Base-by-base conservation (phyloP, 2,113 vertebrate species). In the Hemiprocne comata region DNA sequence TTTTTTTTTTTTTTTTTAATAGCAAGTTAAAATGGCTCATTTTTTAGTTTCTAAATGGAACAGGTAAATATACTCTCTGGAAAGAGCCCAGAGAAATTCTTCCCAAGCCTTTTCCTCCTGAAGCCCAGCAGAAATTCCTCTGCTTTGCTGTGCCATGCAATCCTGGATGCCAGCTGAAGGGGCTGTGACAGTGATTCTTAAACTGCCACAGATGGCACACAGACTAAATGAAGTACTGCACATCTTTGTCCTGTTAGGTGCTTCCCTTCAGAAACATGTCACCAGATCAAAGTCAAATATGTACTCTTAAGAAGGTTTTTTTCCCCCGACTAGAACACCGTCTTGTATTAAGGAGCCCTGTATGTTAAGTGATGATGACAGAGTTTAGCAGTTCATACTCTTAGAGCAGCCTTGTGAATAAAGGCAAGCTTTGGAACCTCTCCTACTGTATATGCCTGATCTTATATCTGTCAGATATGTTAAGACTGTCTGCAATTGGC, bases 301-400 rank as follows among this genome's bases (percentile, higher is more conserved):
- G 83, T 90, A 40, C 69, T 83, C 76, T 65, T 75, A 84, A 81
- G 85, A 24, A 75, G 88, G 65, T 3, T 24, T 38, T 44, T 51
- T 57, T 7, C 2, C 40, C 46, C 61, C 4, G 12, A 89, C 77
- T 18, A 78, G 88, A 96, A 86, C 93, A 96, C 87, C 28, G 0
- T 57, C 60, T 69, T 17, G 0, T 44, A 61, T 94, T 95, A 95
- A 92, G 90, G 76, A 87, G 72, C 48, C 3, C 79, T 86, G 82
- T 46, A 92, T 93, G 85, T 93, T 96, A 94, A 97, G 90, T 62
- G 64, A 92, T 78, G 92, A 57, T 96, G 93, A 95, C 85, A 96
- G 93, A 92, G 90, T 95, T 93, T 96, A 96, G 88, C 85, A 81
- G 90, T 89, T 96, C 79, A 46, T 93, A 89, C 79, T 73, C 85